Conservation (phyloP, 2,888 invertebrate genomes). For the Acrobasis suavella region DNA sequence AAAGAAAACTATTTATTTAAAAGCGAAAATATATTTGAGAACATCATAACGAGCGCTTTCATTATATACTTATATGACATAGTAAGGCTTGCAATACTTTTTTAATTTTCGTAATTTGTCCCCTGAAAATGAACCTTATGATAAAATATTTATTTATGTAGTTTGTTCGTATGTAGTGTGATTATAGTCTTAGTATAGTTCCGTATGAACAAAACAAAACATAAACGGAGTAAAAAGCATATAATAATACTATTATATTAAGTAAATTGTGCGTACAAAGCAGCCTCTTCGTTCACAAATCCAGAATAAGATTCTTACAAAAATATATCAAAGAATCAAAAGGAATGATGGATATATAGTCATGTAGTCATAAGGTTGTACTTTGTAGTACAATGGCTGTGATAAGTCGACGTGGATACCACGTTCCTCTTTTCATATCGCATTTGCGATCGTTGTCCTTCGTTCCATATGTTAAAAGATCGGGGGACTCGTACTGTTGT, state of each 20-base stretch:
- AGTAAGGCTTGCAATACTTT: no score
- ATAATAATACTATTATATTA: no score
- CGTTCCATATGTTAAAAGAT: slow-evolving; percentile 66
- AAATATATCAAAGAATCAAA: slow-evolving; percentile 23
- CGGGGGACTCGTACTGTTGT: slow-evolving; percentile 33
- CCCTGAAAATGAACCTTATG: no score
- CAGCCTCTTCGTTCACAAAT: slow-evolving; percentile 20
- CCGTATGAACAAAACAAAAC: slow-evolving; percentile 22
- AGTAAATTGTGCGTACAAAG: slow-evolving; percentile 25
- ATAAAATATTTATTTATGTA: no score
- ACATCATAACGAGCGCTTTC: no score
- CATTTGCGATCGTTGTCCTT: slow-evolving; percentile 33
- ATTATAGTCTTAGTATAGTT: slow-evolving; percentile 24
- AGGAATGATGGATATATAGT: slow-evolving; percentile 34
- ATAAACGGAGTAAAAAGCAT: slow-evolving; percentile 19
- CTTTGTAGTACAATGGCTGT: slow-evolving; percentile 70
- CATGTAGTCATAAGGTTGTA: slow-evolving; percentile 41
- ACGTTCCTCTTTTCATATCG: slow-evolving; percentile 33
- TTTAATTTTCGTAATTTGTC: no score
- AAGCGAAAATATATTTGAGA: no score
- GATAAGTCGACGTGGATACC: slow-evolving; percentile 47
- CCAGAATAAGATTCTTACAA: neutral
- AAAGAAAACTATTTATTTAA: no score
- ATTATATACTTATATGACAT: no score
- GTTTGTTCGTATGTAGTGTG: slow-evolving; percentile 38